phyloP scores from a whole-genome alignment of 2,888 invertebrate species.

The Athalia rosae region DNA sequence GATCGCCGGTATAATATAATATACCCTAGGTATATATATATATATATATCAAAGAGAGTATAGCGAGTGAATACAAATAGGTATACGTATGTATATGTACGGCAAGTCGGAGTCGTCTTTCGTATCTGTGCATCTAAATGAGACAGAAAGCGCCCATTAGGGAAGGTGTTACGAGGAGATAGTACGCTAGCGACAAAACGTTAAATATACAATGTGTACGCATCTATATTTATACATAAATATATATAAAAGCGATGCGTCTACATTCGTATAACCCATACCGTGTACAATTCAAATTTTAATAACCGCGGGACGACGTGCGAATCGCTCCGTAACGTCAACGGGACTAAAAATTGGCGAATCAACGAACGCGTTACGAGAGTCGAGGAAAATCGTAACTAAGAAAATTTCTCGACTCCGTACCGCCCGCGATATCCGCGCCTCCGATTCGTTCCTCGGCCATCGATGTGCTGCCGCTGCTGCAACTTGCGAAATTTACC shows the following conservation, averaged over 20 bases:
- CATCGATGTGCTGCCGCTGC: background rate
- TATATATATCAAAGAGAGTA: conserved; percentile 18
- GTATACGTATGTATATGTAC: background rate
- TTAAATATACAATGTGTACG: conserved; percentile 21
- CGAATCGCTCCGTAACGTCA: background rate
- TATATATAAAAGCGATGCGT: background rate
- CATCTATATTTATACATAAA: background rate
- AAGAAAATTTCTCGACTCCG: no score
- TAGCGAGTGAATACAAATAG: conserved; percentile 32
- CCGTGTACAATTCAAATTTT: conserved; percentile 11
- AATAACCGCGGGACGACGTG: conserved; percentile 3
- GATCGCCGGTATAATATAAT: background rate
- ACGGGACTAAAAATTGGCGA: no score
- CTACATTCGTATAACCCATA: background rate
- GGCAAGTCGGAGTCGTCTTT: conserved; percentile 24
- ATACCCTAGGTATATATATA: background rate
- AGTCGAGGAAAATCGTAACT: no score
- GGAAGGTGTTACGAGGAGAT: conserved; percentile 43
- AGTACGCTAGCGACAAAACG: conserved; percentile 38
- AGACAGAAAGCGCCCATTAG: conserved; percentile 43
- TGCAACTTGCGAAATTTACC: conserved; percentile 1
- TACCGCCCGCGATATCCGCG: background rate
- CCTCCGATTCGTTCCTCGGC: background rate
- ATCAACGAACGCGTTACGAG: no score
- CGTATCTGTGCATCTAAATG: conserved; percentile 42